Evolutionary conservation across 2,888 invertebrate species (phyloP).

Genomic region (Isotomurus palustris): DNA sequence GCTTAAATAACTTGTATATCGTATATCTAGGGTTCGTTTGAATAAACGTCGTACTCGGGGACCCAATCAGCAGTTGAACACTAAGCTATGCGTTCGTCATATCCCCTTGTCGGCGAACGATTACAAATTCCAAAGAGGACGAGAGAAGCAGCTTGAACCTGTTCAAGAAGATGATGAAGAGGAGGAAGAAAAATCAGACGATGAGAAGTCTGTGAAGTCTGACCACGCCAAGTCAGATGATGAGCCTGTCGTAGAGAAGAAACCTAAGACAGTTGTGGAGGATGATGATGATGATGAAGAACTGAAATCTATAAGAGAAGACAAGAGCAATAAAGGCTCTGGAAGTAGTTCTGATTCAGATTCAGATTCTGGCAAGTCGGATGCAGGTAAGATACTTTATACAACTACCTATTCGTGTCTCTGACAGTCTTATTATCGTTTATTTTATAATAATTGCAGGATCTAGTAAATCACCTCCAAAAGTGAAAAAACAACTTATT

Average conservation of each 20-base stretch:
- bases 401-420: not conserved
- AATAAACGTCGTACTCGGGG: conserved; percentile 86
- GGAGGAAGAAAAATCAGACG: conserved; percentile 52
- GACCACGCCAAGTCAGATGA: conserved; percentile 49
- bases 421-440: not conserved
- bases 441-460: conserved; percentile 15
- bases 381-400: conserved; percentile 11
- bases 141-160: conserved; percentile 85
- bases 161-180: conserved; percentile 66
- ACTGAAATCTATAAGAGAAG: conserved; percentile 52
- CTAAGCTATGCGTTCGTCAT: conserved; percentile 83
- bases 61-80: conserved; percentile 64
- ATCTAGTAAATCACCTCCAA: conserved; percentile 9
- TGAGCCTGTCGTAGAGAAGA: not conserved
- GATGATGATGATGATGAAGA: conserved; percentile 43
- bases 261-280: conserved; percentile 15
- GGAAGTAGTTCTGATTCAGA: conserved; percentile 45
- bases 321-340: conserved; percentile 53
- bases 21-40: conserved; percentile 68
- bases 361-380: conserved; percentile 36
- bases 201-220: conserved; percentile 52
- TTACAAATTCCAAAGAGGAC: conserved; percentile 75
- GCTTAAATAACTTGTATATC: conserved; percentile 2
- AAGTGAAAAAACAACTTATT: conserved; percentile 8
- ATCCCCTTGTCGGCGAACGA: conserved; percentile 78